These are phyloP conservation scores for Buphagus erythrorhynchus DNA, from an alignment of 2,797 vertebrate genomes.

Conservation along the genomic window DNA sequence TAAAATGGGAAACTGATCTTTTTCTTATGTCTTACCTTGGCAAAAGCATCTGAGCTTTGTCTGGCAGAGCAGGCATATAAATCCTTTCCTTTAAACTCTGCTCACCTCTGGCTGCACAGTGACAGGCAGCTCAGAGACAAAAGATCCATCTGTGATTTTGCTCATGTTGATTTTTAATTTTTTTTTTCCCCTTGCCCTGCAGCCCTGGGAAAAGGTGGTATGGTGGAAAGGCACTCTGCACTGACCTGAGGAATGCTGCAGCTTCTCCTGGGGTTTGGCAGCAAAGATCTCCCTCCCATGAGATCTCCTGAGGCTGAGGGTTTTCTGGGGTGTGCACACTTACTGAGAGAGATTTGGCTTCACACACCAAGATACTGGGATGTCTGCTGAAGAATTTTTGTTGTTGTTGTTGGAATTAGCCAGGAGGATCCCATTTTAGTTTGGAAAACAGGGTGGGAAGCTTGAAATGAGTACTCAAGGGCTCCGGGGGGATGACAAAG, in stretches of 20 bases:
- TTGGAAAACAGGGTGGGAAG: constrained; percentile 29
- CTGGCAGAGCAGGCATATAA: neutral
- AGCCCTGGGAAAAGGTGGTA: neutral
- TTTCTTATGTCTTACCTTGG: neutral
- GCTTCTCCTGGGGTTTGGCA: neutral
- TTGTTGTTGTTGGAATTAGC: neutral
- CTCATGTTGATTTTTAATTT: neutral
- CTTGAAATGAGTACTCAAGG: neutral
- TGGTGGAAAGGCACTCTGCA: neutral
- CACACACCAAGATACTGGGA: neutral
- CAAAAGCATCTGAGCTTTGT: neutral
- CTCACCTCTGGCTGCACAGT: neutral
- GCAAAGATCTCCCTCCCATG: neutral
- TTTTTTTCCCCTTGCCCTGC: neutral
- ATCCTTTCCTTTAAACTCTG: neutral
- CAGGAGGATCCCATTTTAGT: neutral
- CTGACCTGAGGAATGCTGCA: neutral
- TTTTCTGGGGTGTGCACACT: neutral
- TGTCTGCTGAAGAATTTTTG: neutral
- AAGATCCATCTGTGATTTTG: neutral
- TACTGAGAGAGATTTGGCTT: neutral
- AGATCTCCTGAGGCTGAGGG: neutral
- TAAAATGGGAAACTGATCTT: neutral
- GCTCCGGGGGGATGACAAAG: constrained; percentile 58
- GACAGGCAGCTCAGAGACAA: neutral